Percentiles rank a stretch among this genome's conserved stretches.
Evolutionary conservation across 1,140 invertebrate genomes (phyloP).

Genomic region (Monomorium pharaonis): DNA sequence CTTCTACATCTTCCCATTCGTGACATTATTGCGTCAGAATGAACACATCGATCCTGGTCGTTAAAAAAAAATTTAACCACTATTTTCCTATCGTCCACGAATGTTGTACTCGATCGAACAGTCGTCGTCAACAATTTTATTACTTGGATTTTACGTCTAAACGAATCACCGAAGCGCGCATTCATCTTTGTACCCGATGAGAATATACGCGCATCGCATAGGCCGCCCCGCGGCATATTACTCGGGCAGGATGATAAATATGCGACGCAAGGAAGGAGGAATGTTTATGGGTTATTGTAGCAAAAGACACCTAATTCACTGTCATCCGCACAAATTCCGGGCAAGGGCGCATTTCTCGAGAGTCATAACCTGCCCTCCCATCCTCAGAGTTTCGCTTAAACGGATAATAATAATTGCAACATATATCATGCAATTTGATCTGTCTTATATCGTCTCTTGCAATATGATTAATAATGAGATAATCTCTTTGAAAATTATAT

Average conservation of each 20-base stretch:
- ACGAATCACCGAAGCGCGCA: slow-evolving; percentile 54
- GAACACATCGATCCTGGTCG: not conserved
- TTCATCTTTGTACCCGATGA: slow-evolving; percentile 49
- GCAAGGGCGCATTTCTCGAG: slow-evolving; percentile 32
- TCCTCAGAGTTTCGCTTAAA: not conserved
- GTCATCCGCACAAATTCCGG: slow-evolving; percentile 54
- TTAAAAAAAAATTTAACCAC: slow-evolving; percentile 47
- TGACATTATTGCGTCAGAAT: not conserved
- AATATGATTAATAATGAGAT: not conserved
- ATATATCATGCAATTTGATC: not conserved
- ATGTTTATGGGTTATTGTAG: slow-evolving; percentile 66
- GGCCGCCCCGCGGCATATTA: slow-evolving; percentile 45
- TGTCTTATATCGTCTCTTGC: not conserved
- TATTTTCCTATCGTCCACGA: slow-evolving; percentile 15
- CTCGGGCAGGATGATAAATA: slow-evolving; percentile 55
- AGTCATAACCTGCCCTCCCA: slow-evolving; percentile 18
- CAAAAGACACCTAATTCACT: slow-evolving; percentile 66
- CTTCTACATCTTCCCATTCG: not conserved
- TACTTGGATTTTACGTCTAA: slow-evolving; percentile 54
- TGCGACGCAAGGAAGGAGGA: slow-evolving; percentile 19
- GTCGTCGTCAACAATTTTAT: slow-evolving; percentile 60
- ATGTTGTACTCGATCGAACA: slow-evolving; percentile 42
- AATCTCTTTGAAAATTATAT: not conserved
- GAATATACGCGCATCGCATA: slow-evolving; percentile 45
- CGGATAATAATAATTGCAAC: not conserved